Evolutionary conservation across 2,888 invertebrate species (phyloP).

Genomic region (Agriopis aurantiaria): DNA sequence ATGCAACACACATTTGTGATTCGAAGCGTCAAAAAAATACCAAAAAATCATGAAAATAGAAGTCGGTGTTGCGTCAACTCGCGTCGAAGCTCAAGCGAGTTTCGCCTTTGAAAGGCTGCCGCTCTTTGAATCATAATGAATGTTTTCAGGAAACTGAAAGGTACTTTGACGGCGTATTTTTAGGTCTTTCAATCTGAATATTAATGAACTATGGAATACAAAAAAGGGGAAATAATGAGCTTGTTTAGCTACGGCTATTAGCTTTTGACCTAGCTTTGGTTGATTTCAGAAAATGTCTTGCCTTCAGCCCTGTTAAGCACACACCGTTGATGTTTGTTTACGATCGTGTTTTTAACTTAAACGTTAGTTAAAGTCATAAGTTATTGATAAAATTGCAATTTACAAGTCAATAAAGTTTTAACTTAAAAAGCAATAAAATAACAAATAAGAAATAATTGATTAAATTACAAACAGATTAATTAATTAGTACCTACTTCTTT

Average conservation of each 20-base stretch:
- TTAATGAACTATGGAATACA: conserved; percentile 32
- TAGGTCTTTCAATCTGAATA: conserved; percentile 34
- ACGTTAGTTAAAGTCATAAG: no score
- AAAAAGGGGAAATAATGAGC: conserved; percentile 12
- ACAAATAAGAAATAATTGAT: no score
- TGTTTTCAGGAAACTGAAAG: conserved; percentile 42
- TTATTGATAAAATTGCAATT: no score
- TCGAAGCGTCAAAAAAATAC: conserved; percentile 1
- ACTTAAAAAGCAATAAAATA: no score
- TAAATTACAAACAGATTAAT: no score
- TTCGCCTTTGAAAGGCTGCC: conserved; percentile 35
- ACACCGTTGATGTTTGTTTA: conserved; percentile 3
- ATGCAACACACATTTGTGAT: conserved; percentile 28
- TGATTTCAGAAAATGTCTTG: conserved; percentile 22
- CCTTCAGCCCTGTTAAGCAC: no score
- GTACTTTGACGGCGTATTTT: conserved; percentile 34
- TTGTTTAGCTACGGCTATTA: conserved; percentile 23
- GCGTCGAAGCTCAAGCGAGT: conserved; percentile 13
- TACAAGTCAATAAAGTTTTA: no score
- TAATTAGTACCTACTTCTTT: no score
- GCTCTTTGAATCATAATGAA: conserved; percentile 49
- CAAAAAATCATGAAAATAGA: conserved; percentile 7
- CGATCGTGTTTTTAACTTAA: conserved; percentile 14
- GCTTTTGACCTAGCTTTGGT: conserved; percentile 5
- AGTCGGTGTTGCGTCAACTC: conserved; percentile 10